Conservation (phyloP, 2,797 vertebrate species). For the Botia kubotai region DNA sequence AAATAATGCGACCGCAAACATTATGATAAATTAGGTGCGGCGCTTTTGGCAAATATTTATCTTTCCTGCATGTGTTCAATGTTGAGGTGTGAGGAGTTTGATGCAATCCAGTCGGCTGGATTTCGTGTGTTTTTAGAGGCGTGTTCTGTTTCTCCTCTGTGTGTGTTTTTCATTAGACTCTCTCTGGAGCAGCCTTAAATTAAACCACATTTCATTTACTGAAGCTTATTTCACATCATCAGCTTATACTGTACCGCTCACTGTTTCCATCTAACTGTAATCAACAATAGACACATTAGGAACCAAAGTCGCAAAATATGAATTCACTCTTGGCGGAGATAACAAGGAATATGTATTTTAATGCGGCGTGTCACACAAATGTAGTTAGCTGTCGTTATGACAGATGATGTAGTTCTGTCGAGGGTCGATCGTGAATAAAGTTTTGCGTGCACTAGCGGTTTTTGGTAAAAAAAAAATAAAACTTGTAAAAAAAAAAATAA, state of each 20-base stretch:
- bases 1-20: conserved; percentile 39
- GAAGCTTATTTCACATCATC: conserved; percentile 19
- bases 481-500: no score
- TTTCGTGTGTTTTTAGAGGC: conserved; percentile 11
- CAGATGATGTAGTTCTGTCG: not conserved
- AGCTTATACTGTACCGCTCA: conserved; percentile 18
- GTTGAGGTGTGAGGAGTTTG: conserved; percentile 5
- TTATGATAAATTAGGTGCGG: conserved; percentile 43
- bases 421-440: not conserved
- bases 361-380: conserved; percentile 15
- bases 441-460: not conserved
- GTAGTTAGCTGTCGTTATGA: conserved; percentile 1
- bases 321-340: not conserved
- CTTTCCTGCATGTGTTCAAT: not conserved
- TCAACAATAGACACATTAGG: conserved; percentile 13
- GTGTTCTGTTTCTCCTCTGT: conserved; percentile 26
- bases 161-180: conserved; percentile 37
- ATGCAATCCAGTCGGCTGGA: conserved; percentile 4
- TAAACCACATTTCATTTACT: conserved; percentile 41
- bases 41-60: conserved; percentile 42
- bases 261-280: conserved; percentile 10
- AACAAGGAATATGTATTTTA: conserved; percentile 5
- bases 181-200: conserved; percentile 28
- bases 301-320: conserved; percentile 9
- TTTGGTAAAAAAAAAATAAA: no score